Evolutionary conservation across 2,797 vertebrate species (phyloP), one percentile per base, ranked within the genome.

Genomic region (Malacoctenus gilli): DNA sequence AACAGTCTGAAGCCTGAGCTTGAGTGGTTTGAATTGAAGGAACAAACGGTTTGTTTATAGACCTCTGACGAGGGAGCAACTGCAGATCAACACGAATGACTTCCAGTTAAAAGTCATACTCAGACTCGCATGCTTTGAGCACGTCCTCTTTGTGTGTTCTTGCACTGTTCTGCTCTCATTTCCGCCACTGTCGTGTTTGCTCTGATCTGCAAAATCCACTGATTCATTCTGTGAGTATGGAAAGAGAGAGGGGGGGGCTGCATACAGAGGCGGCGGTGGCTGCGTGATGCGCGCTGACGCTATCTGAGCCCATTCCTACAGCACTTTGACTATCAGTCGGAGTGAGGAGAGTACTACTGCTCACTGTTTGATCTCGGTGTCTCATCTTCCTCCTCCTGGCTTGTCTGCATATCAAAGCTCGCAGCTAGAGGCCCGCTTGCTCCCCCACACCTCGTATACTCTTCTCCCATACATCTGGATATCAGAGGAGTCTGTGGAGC

Each of bases 351-450:
- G 38, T 1, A 9, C 13, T 31, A 18, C 23, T 46, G 50, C 30
- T 48, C 4, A 14, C 3, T 19, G 56, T 72, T 56, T 62, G 49
- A 62, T 72, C 35, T 62, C n/a, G 9, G 8, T 23, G 43, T 64
- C 46, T 51, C 16, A 37, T 69, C 62, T 58, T 50, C 25, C 16
- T 53, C 55, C 55, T 60, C 28, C 41, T 42, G 49, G 47, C 49
- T 59, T 28, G 56, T 49, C 41, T 67, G 35, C 50, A 60, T 63
- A 54, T 70, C 55, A 70, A 54, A 67, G 44, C 48, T 32, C 15
- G 12, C 18, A 16, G 59, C 15, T 28, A 5, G 37, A 40, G 37
- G 28, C 49, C 48, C 21, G 39, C 60, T 30, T 55, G 37, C 49
- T 58, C 51, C 18, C 13, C 20, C 20, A 20, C 15, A 42, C 48